Base-by-base conservation (phyloP, 2,888 invertebrate species). In the Blera fallax region DNA sequence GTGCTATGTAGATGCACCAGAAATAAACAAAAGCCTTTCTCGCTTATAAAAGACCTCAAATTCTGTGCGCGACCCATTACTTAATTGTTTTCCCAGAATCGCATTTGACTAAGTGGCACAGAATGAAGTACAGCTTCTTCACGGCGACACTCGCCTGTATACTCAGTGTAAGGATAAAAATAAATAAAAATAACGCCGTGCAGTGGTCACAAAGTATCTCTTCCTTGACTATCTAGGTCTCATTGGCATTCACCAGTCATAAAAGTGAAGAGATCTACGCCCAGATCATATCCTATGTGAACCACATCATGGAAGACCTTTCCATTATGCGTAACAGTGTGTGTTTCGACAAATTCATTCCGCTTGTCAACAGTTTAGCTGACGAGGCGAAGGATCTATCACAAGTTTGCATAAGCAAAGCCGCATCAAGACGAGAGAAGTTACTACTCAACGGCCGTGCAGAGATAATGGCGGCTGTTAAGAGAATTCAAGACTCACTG, bases 341-440 rank as follows among this genome's bases (percentile, higher is more conserved):
- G 11, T 79, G 79, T 11, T 79, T 16, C 11, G 58, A 72, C n/a
- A 24, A 18, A 7, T 79, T 79, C 10, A 29, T 73, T 16, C 65
- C 56, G 0, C 32, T 58, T 7, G 50, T 79, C 0, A 73, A 65
- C 5, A 10, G 32, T 10, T 5, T 56, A 24, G 54, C 56, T 18
- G 69, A 70, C 1, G 7, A 70, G 4, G 32, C 43, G 1, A 54
- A 45, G 14, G 10, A 8, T 0, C 18, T 43, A 1, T 32, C 69
- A 10, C 16, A 70, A 32, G 21, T 21, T 2, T 70, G 69, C 10
- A 5, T 11, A 2, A 32, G 4, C 14, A 45, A 16, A 4, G 69
- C 56, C 2, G 43, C 8, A 0, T n/a, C 3, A 1, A 56, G 45
- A 27, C 16, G 43, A 8, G 11, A 32, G 1, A n/a, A 0, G 1